Evolutionary conservation across 2,797 vertebrate species (phyloP), one percentile per base, ranked within the genome.

Genomic region (Enteromius afrohamiltoni): DNA sequence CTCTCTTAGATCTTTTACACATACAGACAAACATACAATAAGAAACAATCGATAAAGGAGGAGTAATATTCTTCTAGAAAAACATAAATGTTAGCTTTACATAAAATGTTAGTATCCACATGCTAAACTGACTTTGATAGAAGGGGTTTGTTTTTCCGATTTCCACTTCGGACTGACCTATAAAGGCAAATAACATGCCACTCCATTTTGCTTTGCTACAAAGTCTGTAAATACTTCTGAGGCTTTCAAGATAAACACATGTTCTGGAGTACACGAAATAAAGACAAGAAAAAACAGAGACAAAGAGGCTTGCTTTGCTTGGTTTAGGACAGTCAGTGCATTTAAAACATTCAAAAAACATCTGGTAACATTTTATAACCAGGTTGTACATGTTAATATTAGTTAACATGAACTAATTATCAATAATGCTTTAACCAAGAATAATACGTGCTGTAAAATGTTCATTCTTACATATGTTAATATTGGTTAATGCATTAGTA

Each of bases 71-170:
- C 62, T 34, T 85, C 29, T 55, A 80, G 95, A 93, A 93, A 95
- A 96, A 96, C 95, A 95, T 67, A 92, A 89, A 90, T 87, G 91
- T 95, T 95, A 95, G 95, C 92, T 92, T 95, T 95, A 96, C 94
- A 94, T 94, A 95, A 91, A 94, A 78, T 94, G 80, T 81, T 95
- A 95, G 84, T 97, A 98, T 98, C 96, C 98, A 98, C 97, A 98
- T 94, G 95, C 93, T 96, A 94, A 95, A 96, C 94, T 95, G 95
- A 86, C 34, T 85, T 86, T 90, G 60, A 89, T 79, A 87, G 42
- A 86, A 95, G 88, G 95, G 93, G 89, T 95, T 95, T 95, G 69
- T 45, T 58, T 68, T 86, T n/a, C 51, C 40, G 45, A 45, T 60
- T 93, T 93, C 94, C 93, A 93, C 91, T 93, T 73, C 49, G 40